These are phyloP conservation scores for Eutolmus rufibarbis DNA, from an alignment of 2,888 invertebrate species.

Conservation along the genomic window DNA sequence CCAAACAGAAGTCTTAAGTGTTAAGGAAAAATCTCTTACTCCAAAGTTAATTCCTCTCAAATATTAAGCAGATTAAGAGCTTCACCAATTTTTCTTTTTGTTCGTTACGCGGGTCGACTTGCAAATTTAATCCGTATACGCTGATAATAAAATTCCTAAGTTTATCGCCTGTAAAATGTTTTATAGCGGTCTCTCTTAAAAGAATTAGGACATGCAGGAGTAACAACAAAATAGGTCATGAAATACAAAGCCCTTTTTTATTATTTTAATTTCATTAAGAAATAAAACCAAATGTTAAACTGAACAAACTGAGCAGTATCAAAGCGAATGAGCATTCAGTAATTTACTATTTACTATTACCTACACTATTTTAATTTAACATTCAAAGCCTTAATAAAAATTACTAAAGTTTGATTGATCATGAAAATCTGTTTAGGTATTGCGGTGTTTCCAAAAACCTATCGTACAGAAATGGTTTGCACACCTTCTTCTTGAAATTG, in stretches of 20 bases:
- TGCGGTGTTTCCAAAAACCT: no score
- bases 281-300: neutral
- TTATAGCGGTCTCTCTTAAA: neutral
- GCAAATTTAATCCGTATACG: neutral
- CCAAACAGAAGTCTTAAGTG: neutral
- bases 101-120: neutral
- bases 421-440: no score
- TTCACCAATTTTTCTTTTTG: neutral
- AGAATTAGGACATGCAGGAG: neutral
- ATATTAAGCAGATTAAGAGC: neutral
- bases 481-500: no score
- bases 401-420: no score
- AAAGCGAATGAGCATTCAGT: neutral
- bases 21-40: neutral
- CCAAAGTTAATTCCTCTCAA: neutral
- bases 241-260: neutral
- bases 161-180: neutral
- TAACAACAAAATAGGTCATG: neutral
- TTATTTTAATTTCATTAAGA: neutral
- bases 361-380: neutral
- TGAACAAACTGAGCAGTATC: neutral
- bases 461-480: no score
- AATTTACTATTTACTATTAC: neutral
- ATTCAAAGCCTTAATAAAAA: neutral
- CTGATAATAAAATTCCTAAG: neutral